Evolutionary conservation across 2,113 vertebrate species (phyloP).

Genomic region (Cyphomyrus discorhynchus): DNA sequence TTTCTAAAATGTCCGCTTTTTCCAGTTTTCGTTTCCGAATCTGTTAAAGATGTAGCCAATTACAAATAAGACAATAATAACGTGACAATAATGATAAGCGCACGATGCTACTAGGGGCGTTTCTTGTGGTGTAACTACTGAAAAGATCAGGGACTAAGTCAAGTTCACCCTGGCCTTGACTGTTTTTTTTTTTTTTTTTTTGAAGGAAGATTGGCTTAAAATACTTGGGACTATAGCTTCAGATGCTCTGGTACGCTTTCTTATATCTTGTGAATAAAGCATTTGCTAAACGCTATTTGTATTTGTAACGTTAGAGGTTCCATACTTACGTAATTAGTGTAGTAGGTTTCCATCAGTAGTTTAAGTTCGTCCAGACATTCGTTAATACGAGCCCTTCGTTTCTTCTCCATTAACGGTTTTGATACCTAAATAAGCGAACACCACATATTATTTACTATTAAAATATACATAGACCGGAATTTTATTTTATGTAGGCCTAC

Average conservation of each 20-base stretch:
- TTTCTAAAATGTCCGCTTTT: slow-evolving; percentile 82
- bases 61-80: background rate
- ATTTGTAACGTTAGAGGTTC: background rate
- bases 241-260: background rate
- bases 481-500: background rate
- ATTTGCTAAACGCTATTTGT: too few relatives aligned
- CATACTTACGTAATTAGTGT: slow-evolving; percentile 70
- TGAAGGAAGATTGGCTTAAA: too few relatives aligned
- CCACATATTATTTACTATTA: background rate
- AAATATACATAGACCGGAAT: background rate
- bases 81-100: background rate
- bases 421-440: slow-evolving; percentile 58
- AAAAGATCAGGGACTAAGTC: too few relatives aligned
- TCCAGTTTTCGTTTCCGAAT: slow-evolving; percentile 83
- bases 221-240: background rate
- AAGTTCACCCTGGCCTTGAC: too few relatives aligned
- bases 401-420: slow-evolving; percentile 86
- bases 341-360: slow-evolving; percentile 70
- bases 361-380: slow-evolving; percentile 76
- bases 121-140: too few relatives aligned
- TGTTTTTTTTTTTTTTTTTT: too few relatives aligned
- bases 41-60: slow-evolving; percentile 41
- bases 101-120: background rate
- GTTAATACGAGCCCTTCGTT: slow-evolving; percentile 78
- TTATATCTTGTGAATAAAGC: background rate